These are phyloP conservation scores for Nautilus pompilius DNA, from an alignment of 1,140 invertebrate species.

Conservation along the genomic window DNA sequence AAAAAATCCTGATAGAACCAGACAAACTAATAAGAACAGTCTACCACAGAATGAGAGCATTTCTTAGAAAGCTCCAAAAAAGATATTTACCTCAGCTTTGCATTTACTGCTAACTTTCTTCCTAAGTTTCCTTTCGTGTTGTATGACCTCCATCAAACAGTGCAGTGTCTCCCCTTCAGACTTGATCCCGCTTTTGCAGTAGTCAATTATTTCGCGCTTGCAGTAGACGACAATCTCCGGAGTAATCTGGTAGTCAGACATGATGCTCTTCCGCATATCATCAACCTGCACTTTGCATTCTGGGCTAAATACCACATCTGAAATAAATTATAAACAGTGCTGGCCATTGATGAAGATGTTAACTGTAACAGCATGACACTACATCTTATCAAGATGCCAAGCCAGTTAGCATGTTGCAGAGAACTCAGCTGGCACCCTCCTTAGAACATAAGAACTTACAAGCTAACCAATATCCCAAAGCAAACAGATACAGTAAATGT, in stretches of 20 bases:
- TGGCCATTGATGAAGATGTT: too few species aligned
- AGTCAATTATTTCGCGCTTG: conserved; percentile 68
- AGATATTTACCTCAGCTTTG: conserved; percentile 22
- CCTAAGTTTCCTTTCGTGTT: conserved; percentile 8
- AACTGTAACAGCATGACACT: neutral
- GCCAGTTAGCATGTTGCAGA: too few species aligned
- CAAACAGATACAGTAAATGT: too few species aligned
- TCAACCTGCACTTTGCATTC: conserved; percentile 81
- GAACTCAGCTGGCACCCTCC: too few species aligned
- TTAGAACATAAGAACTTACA: too few species aligned
- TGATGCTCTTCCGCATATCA: conserved; percentile 82
- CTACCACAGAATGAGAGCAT: too few species aligned
- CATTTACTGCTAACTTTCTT: conserved; percentile 19
- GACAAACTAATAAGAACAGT: too few species aligned
- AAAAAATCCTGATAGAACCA: too few species aligned
- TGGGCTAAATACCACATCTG: conserved; percentile 64
- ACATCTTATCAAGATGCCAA: too few species aligned
- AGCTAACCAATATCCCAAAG: too few species aligned
- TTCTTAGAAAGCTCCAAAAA: too few species aligned
- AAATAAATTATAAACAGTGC: too few species aligned
- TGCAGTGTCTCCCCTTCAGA: conserved; percentile 86
- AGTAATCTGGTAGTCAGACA: conserved; percentile 89
- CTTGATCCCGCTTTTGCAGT: conserved; percentile 62
- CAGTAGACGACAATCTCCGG: conserved; percentile 89
- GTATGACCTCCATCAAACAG: conserved; percentile 89